phyloP scores from a whole-genome alignment of 2,113 vertebrate genomes.

The Thryonomys swinderianus region DNA sequence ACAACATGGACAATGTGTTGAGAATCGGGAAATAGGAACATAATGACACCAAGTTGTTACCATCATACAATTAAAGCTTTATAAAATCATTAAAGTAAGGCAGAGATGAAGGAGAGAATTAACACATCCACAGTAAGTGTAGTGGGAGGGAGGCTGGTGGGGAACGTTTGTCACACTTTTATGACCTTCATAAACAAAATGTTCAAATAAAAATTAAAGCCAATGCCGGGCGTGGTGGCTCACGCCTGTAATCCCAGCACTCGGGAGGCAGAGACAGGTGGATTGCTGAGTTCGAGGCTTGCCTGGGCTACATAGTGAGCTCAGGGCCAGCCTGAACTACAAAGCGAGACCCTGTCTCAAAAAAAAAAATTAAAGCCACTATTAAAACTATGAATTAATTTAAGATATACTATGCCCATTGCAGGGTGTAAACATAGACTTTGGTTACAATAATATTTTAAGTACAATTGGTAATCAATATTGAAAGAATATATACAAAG shows the following conservation, averaged over 20 bases:
- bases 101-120: background rate
- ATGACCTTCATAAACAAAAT: background rate
- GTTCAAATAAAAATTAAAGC: slow-evolving; percentile 29
- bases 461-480: background rate
- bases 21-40: background rate
- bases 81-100: background rate
- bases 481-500: slow-evolving; percentile 37
- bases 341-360: too few relatives aligned
- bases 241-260: too few relatives aligned
- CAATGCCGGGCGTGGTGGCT: too few relatives aligned
- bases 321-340: too few relatives aligned
- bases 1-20: background rate
- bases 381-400: slow-evolving; percentile 26
- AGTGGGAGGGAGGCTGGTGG: background rate
- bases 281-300: too few relatives aligned
- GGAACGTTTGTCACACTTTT: background rate
- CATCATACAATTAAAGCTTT: background rate
- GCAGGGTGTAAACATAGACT: background rate
- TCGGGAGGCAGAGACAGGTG: too few relatives aligned
- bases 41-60: background rate
- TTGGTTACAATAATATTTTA: slow-evolving; percentile 31
- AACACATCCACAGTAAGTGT: background rate
- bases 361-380: slow-evolving; percentile 32
- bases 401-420: background rate
- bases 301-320: too few relatives aligned